phyloP scores from a whole-genome alignment of 2,888 invertebrate genomes.

The Mythimna impura region DNA sequence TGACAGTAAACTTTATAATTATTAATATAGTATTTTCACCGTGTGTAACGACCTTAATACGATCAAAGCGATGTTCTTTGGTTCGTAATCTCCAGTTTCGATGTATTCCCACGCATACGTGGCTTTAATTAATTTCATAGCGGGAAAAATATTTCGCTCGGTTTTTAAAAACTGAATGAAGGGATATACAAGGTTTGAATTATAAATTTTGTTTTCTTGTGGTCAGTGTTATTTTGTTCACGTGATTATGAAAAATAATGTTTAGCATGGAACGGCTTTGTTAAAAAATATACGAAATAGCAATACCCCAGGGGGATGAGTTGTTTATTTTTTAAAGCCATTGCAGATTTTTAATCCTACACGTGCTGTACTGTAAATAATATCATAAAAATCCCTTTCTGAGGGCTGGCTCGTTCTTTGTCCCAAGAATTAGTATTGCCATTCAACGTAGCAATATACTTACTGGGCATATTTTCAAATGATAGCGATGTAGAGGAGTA shows the following conservation, averaged over 20 bases:
- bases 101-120: conserved; percentile 19
- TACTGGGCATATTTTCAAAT: too few relatives aligned
- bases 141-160: conserved; percentile 21
- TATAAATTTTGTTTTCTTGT: conserved; percentile 43
- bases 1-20: too few relatives aligned
- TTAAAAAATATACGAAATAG: not conserved
- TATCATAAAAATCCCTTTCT: not conserved
- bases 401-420: too few relatives aligned
- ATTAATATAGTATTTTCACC: too few relatives aligned
- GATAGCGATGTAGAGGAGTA: too few relatives aligned
- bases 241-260: conserved; percentile 28
- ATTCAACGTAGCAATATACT: too few relatives aligned
- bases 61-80: conserved; percentile 25
- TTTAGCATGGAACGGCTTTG: conserved; percentile 25
- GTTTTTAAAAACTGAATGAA: conserved; percentile 37
- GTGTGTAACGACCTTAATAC: too few relatives aligned
- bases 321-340: conserved; percentile 16
- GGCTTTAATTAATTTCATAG: conserved; percentile 49
- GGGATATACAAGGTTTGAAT: conserved; percentile 36
- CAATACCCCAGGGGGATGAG: not conserved
- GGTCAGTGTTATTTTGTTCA: conserved; percentile 31
- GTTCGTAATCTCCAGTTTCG: conserved; percentile 16
- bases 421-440: too few relatives aligned
- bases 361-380: not conserved
- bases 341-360: not conserved